A percentile compares a stretch with the other conserved stretches of the same genome.
Conservation (phyloP, 1,140 invertebrate species). For the Lanistes nyassanus region DNA sequence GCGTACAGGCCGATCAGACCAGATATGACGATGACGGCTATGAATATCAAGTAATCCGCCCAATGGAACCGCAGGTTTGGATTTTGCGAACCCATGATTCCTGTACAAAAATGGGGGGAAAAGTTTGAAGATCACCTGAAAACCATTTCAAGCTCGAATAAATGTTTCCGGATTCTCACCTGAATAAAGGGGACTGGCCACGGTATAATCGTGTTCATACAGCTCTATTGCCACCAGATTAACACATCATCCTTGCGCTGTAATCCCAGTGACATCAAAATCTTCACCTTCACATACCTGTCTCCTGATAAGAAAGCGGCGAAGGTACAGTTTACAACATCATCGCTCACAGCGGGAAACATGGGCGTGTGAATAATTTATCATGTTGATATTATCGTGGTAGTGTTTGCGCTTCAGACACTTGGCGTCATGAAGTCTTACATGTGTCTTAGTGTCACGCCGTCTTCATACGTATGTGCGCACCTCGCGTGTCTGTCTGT, state of each 20-base stretch:
- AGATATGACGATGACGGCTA: constrained; percentile 54
- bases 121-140: neutral
- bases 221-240: neutral
- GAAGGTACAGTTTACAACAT: too few species aligned
- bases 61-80: constrained; percentile 35
- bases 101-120: neutral
- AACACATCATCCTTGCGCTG: neutral
- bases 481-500: too few species aligned
- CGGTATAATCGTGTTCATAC: neutral
- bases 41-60: constrained; percentile 63
- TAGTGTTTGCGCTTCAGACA: too few species aligned
- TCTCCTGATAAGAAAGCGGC: too few species aligned
- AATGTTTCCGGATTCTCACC: neutral
- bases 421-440: too few species aligned
- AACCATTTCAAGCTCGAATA: neutral
- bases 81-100: neutral
- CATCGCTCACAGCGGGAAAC: too few species aligned
- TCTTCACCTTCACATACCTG: too few species aligned
- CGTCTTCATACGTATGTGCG: too few species aligned
- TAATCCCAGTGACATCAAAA: too few species aligned
- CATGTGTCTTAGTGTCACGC: too few species aligned
- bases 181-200: neutral
- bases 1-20: constrained; percentile 56
- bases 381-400: too few species aligned
- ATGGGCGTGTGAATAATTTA: too few species aligned